Conservation (phyloP, 2,113 vertebrate species). For the Cyanoramphus novaezelandiae region DNA sequence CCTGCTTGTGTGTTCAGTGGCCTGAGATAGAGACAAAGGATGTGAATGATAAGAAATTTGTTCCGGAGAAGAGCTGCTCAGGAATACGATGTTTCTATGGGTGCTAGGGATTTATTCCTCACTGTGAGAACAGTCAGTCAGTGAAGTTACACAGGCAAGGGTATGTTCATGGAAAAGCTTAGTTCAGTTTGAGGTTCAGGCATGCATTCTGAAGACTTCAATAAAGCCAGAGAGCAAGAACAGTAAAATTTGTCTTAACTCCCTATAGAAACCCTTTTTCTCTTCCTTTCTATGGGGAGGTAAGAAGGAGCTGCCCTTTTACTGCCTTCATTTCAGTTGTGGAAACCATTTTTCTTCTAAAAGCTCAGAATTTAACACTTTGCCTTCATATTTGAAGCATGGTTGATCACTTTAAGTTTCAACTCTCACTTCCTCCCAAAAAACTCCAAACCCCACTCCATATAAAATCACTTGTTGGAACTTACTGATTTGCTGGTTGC, state of each 20-base stretch:
- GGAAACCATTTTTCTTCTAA: neutral
- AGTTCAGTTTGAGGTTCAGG: neutral
- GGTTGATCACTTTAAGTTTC: neutral
- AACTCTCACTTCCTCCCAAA: neutral
- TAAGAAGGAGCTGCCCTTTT: neutral
- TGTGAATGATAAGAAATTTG: neutral
- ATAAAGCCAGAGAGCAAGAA: neutral
- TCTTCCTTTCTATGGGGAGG: neutral
- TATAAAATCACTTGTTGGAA: neutral
- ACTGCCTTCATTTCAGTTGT: neutral
- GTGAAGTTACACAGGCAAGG: neutral
- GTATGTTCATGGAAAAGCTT: neutral
- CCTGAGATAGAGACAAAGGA: neutral
- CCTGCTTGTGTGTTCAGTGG: neutral
- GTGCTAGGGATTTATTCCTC: neutral
- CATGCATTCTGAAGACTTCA: neutral
- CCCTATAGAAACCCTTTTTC: neutral
- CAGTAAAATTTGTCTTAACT: neutral
- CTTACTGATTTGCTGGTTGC: neutral
- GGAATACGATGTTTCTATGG: rapidly evolving
- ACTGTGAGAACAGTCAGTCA: neutral
- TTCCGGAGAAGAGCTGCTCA: neutral
- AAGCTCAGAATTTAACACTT: neutral
- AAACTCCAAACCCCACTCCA: neutral
- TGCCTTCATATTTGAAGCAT: neutral